Base-by-base conservation (phyloP, 2,113 vertebrate species). In the Mellivora capensis region DNA sequence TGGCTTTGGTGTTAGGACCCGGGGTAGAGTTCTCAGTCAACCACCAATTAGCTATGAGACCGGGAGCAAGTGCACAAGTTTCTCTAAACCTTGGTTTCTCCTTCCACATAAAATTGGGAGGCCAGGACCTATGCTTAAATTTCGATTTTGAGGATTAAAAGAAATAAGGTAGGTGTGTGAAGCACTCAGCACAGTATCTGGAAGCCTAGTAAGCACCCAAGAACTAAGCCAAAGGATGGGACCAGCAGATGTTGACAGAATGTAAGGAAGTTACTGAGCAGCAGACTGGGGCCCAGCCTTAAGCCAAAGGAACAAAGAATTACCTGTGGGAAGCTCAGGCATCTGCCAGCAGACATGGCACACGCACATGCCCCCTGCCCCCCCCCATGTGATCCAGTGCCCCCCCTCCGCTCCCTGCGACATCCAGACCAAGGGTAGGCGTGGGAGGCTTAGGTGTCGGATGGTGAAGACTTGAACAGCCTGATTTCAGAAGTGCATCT, bases 301-400 rank as follows among this genome's bases (percentile, higher is more conserved):
- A 74, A 86, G 83, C 64, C 91, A 90, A 62, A 94, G 80, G 85
- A 80, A 95, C 79, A 93, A 91, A 96, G 77, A 84, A 6, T 47
- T 67, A 74, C 85, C 64, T 86, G 13, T 97, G 86, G 94, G 89
- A 80, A 93, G 83, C 57, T 95, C 29, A n/a, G 84, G 37, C 44
- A 25, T 82, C 77, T 6, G 1, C 80, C 44, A 69, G 81, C 54
- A 80, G 85, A 71, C 29, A 3, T 44, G 52, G 93, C 21, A n/a
- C n/a, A 84, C 18, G 67, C 17, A 44, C 42, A 23, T 29, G 37
- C 52, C 44, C 39, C 34, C 34, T 69, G 27, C 42, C 39, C 44
- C 34, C 17, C 25, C 20, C 90, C 44, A 1, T 34, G 3, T 21
- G 44, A 80, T 25, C 29, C 67, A 52, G 8, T 13, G 29, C 74